phyloP scores from a whole-genome alignment of 2,797 vertebrate genomes.

The Manis pentadactyla region DNA sequence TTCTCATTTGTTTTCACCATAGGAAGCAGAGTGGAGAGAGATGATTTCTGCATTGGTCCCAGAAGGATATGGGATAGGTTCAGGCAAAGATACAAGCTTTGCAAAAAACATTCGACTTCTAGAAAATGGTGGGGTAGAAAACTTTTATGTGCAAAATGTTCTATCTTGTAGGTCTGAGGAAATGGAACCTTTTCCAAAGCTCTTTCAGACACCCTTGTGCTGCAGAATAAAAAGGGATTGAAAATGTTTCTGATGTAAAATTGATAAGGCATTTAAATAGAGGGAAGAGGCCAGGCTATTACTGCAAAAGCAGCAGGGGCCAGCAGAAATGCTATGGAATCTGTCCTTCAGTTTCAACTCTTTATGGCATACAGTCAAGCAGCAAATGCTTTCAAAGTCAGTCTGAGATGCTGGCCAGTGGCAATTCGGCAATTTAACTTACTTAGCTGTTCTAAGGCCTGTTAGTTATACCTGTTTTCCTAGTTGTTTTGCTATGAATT shows the following conservation, averaged over 20 bases:
- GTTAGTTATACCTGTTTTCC: background rate
- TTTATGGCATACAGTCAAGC: background rate
- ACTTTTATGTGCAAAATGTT: background rate
- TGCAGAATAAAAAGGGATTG: background rate
- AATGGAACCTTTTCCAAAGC: conserved; percentile 25
- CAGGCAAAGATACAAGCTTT: conserved; percentile 62
- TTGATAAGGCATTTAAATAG: conserved; percentile 25
- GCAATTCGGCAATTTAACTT: background rate
- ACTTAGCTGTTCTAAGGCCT: background rate
- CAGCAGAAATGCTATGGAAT: background rate
- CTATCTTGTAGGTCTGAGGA: conserved; percentile 31
- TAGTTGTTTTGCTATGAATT: conserved; percentile 25
- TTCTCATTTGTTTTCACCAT: conserved; percentile 61
- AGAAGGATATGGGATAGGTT: conserved; percentile 59
- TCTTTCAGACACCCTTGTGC: background rate
- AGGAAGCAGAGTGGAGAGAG: conserved; percentile 60
- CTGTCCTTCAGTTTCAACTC: background rate
- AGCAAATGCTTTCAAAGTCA: conserved; percentile 20
- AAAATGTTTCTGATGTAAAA: conserved; percentile 42
- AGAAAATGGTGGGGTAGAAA: conserved; percentile 49
- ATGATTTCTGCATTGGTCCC: conserved; percentile 46
- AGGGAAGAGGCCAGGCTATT: background rate
- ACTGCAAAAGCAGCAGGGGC: background rate
- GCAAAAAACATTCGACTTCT: conserved; percentile 31
- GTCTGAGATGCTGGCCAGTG: background rate